Percentiles rank a stretch among this genome's conserved stretches.
phyloP scores from a whole-genome alignment of 2,797 vertebrate genomes.

The Avahi laniger region DNA sequence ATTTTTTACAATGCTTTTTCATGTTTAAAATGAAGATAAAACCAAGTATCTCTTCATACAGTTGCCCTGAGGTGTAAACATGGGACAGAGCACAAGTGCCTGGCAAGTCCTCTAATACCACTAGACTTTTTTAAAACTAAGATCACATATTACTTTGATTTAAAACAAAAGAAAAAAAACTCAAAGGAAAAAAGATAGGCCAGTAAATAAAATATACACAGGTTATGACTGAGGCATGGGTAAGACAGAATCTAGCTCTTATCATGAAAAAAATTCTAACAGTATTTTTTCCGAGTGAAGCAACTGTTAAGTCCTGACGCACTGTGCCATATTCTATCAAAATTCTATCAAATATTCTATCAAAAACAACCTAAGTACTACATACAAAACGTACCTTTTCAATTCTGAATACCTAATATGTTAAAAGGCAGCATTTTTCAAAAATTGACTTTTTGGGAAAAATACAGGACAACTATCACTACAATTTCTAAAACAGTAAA shows the following conservation, averaged over 20 bases:
- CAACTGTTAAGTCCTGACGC: background rate
- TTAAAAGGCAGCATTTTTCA: background rate
- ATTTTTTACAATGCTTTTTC: background rate
- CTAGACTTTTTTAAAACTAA: background rate
- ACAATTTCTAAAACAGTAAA: background rate
- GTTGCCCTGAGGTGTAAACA: background rate
- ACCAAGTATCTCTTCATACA: background rate
- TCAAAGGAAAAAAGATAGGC: background rate
- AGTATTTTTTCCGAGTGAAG: background rate
- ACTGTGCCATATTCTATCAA: background rate
- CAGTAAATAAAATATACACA: background rate
- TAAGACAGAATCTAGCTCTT: background rate
- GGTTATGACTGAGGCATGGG: background rate
- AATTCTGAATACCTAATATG: background rate
- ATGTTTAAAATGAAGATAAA: background rate
- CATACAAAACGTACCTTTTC: background rate
- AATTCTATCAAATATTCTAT: background rate
- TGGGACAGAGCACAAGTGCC: background rate
- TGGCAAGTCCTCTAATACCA: background rate
- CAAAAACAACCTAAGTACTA: background rate
- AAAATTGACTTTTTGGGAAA: background rate
- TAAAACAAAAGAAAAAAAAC: background rate
- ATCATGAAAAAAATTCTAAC: background rate
- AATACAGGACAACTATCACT: background rate
- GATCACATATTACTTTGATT: background rate